These are phyloP conservation scores for Erinaceus europaeus DNA, from an alignment of 2,113 vertebrate species.

Conservation along the genomic window DNA sequence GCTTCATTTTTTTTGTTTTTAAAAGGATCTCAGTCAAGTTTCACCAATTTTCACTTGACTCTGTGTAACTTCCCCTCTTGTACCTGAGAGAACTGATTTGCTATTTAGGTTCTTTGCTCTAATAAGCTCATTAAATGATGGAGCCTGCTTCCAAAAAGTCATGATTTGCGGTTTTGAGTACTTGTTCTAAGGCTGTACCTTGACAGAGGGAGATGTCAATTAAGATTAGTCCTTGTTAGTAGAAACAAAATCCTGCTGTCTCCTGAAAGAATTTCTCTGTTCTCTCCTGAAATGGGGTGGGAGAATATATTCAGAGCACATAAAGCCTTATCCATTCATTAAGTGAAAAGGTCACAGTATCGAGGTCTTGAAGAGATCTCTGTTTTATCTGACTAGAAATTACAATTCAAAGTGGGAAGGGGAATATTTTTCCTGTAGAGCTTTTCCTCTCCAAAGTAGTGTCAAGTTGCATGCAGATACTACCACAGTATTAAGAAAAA, in stretches of 20 bases:
- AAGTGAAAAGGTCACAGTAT: constrained; percentile 4
- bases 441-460: not conserved
- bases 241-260: constrained; percentile 42
- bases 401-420: not conserved
- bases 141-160: constrained; percentile 48
- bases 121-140: constrained; percentile 61
- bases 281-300: not conserved
- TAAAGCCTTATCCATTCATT: constrained; percentile 16
- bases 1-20: not conserved
- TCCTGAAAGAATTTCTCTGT: constrained; percentile 52
- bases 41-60: constrained; percentile 35
- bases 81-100: constrained; percentile 50
- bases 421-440: not conserved
- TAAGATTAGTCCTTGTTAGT: constrained; percentile 64
- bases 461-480: constrained; percentile 16
- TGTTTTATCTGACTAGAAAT: not conserved
- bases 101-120: constrained; percentile 57
- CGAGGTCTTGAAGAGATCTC: not conserved
- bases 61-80: constrained; percentile 27
- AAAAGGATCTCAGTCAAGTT: constrained; percentile 24
- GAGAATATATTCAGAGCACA: not conserved
- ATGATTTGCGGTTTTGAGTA: constrained; percentile 44
- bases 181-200: constrained; percentile 39
- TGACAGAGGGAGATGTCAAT: constrained; percentile 51
- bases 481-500: not conserved